Conservation (phyloP, 2,113 vertebrate genomes). For the Actinemys pallida region DNA sequence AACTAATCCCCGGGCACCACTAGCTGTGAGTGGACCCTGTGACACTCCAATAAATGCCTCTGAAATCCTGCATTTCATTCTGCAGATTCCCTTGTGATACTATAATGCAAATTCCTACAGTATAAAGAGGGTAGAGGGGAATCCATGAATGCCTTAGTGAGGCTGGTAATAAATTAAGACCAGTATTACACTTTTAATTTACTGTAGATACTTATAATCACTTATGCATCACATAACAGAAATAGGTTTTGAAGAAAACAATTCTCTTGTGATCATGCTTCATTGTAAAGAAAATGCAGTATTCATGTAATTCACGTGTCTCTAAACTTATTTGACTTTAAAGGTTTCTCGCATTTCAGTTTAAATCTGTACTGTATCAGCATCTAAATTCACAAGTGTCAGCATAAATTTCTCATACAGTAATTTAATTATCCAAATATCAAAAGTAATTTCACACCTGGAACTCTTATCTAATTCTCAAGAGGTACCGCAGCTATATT, state of each 20-base stretch:
- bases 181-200: not conserved
- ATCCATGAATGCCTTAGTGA: not conserved
- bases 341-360: conserved; percentile 26
- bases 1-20: not conserved
- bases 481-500: not conserved
- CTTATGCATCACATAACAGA: not conserved
- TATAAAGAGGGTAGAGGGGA: conserved; percentile 7
- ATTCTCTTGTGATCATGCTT: not conserved
- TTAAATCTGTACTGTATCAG: conserved; percentile 17
- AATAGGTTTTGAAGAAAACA: not conserved
- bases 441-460: conserved; percentile 60
- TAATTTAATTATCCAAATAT: conserved; percentile 67
- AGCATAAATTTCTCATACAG: conserved; percentile 41
- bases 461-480: not conserved
- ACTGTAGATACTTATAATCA: not conserved
- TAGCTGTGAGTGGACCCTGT: not conserved
- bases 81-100: not conserved
- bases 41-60: not conserved
- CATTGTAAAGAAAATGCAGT: not conserved
- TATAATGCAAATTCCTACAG: not conserved
- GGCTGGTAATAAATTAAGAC: conserved; percentile 19
- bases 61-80: not conserved
- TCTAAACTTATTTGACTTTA: conserved; percentile 16
- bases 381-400: conserved; percentile 39
- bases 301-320: not conserved